These are phyloP conservation scores for Protophormia terraenovae DNA, from an alignment of 2,888 invertebrate genomes.

Conservation along the genomic window DNA sequence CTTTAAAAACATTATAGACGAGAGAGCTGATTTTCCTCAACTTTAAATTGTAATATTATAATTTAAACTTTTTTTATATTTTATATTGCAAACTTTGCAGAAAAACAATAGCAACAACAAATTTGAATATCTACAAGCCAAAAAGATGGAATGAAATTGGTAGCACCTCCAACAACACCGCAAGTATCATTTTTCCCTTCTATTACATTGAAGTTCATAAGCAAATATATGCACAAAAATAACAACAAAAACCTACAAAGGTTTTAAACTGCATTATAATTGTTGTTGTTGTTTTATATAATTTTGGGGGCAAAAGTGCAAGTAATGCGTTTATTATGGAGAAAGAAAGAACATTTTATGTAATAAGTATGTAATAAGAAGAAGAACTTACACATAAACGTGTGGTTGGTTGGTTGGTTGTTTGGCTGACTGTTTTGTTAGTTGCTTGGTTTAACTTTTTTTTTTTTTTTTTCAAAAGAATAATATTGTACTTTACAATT, in stretches of 20 bases:
- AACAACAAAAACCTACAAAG: neutral
- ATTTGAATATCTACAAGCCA: neutral
- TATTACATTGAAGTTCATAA: neutral
- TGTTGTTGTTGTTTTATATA: slow-evolving; percentile 6
- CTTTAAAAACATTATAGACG: slow-evolving; percentile 8
- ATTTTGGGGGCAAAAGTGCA: slow-evolving; percentile 42
- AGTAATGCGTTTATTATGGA: slow-evolving; percentile 28
- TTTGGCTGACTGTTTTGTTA: neutral
- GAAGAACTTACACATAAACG: neutral
- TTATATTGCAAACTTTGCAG: slow-evolving; percentile 29
- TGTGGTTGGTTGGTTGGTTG: slow-evolving; percentile 13
- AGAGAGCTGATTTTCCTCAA: slow-evolving; percentile 16
- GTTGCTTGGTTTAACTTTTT: slow-evolving; percentile 10
- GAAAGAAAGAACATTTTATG: neutral
- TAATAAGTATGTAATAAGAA: too few species aligned
- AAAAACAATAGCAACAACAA: slow-evolving; percentile 9
- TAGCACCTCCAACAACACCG: neutral
- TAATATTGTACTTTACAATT: slow-evolving; percentile 12
- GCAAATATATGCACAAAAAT: neutral
- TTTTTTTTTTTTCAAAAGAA: too few species aligned
- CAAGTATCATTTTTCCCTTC: neutral
- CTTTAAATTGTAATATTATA: slow-evolving; percentile 38
- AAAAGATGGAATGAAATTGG: neutral
- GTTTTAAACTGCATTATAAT: neutral
- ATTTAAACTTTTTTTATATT: neutral